Evolutionary conservation across 2,888 invertebrate genomes (phyloP).

Genomic region (Ectobius pallidus): DNA sequence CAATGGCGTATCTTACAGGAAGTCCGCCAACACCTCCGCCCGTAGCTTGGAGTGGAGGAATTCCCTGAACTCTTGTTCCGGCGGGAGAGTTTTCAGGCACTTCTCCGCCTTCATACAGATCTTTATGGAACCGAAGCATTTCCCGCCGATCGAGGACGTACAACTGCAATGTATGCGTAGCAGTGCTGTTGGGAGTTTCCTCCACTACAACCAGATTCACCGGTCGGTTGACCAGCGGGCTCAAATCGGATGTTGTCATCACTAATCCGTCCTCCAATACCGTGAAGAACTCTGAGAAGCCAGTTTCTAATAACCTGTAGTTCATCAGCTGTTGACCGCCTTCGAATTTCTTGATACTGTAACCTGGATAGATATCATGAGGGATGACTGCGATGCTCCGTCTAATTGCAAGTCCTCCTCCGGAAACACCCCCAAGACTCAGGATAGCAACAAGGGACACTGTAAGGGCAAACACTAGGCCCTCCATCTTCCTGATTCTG

Average conservation of each 20-base stretch:
- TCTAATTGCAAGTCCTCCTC: constrained; percentile 7
- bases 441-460: not conserved
- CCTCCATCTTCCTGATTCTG: not conserved
- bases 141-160: constrained; percentile 82
- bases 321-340: constrained; percentile 51
- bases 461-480: not conserved
- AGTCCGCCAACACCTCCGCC: constrained; percentile 59
- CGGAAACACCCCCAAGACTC: not conserved
- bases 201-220: constrained; percentile 82
- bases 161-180: constrained; percentile 79
- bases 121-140: constrained; percentile 77
- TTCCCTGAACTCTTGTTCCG: constrained; percentile 72
- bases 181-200: constrained; percentile 78
- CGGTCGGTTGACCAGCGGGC: constrained; percentile 79
- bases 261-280: constrained; percentile 86
- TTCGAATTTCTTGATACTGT: constrained; percentile 80
- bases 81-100: constrained; percentile 78
- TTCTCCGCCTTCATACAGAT: constrained; percentile 66
- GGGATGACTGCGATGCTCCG: constrained; percentile 68
- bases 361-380: constrained; percentile 89
- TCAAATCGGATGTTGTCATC: constrained; percentile 88
- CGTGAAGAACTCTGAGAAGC: constrained; percentile 84
- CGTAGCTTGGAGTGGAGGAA: constrained; percentile 73
- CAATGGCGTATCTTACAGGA: constrained; percentile 79
- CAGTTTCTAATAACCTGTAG: constrained; percentile 76